Evolutionary conservation across 2,888 invertebrate species (phyloP), one percentile per base, ranked within the genome.

Genomic region (Drosophila birchii): DNA sequence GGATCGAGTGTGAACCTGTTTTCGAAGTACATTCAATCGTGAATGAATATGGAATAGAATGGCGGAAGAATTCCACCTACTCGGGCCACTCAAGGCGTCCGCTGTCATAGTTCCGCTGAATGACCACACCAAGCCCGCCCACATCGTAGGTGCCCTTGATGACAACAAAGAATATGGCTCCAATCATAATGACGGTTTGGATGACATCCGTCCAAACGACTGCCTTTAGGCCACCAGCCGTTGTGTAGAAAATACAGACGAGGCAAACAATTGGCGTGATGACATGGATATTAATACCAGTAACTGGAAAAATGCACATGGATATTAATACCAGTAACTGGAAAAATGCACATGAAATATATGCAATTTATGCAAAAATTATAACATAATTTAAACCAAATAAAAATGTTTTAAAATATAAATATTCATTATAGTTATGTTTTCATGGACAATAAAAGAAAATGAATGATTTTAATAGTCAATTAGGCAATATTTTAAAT

Each of bases 131-230:
- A 0, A 96, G 86, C 0, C 96, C 96, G 3, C 96, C 96, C 32
- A 96, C 93, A 80, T 96, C 95, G 2, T 94, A 86, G 0, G 96
- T 96, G 1, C 96, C 96, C 89, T 96, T 96, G 39, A 96, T 92
- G 7, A 95, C 94, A 4, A 96, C 95, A 67, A 96, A 91, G 14
- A 96, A 90, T 93, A 96, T 95, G 0, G 96, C 95, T 2, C 95
- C 95, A 67, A 96, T 94, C 96, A 96, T 96, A 16, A 95, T 94
- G 9, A 95, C 93, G 49, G 95, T 95, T 93, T 97, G 96, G 60
- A 96, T 95, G n/a, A 96, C 96, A 88, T 96, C 96, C 1, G 96
- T 96, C 96, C 96, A 96, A 51, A 96, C 96, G 0, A 96, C 96
- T 41, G 96, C 96, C 93, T 95, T 96, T 54, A 96, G 92, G 63